Conservation (phyloP, 2,113 vertebrate genomes). For the Neogale vison region DNA sequence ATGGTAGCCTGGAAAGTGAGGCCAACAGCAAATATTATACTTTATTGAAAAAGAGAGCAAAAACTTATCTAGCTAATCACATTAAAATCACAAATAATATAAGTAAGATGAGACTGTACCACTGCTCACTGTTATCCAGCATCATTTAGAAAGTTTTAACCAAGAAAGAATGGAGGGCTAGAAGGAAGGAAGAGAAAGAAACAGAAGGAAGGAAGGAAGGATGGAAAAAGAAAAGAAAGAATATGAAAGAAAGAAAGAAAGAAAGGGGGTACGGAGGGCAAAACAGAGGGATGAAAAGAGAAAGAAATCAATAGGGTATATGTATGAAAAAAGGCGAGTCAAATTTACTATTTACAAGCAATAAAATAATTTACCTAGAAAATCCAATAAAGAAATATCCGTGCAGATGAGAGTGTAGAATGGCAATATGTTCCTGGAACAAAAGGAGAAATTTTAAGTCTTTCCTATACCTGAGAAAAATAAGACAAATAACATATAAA, state of each 20-base stretch:
- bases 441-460: not conserved
- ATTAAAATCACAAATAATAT: not conserved
- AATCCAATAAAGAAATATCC: not conserved
- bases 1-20: not conserved
- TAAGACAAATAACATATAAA: not conserved
- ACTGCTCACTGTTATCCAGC: not conserved
- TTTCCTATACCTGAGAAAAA: not conserved
- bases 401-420: not conserved
- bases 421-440: not conserved
- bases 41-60: not conserved
- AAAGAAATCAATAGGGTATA: not conserved
- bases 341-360: not conserved
- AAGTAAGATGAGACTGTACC: not conserved
- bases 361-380: not conserved
- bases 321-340: not conserved
- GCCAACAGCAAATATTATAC: not conserved
- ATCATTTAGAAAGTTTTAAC: not conserved
- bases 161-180: not conserved
- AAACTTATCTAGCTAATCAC: not conserved
- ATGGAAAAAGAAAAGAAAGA: not conserved
- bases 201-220: fast-evolving
- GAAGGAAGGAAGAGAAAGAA: not conserved
- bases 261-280: too few relatives aligned
- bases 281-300: not conserved
- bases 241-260: not conserved